Percentiles rank a stretch among this genome's conserved stretches.
phyloP scores from a whole-genome alignment of 2,797 vertebrate species.

The Ptychobarbus kaznakovi region DNA sequence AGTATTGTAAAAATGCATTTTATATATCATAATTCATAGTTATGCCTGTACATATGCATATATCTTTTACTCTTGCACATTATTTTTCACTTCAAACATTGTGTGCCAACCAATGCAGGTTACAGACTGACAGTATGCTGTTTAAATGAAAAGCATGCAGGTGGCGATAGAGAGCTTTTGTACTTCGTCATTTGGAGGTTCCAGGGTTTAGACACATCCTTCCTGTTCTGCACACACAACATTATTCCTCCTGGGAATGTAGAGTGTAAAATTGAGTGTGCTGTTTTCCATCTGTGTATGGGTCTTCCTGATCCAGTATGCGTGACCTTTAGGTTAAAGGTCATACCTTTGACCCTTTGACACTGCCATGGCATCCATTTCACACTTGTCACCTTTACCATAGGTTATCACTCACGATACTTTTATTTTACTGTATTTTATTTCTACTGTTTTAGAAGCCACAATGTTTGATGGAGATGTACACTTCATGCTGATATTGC shows the following conservation, averaged over 20 bases:
- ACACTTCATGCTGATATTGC: neutral
- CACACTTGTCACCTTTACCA: constrained; percentile 7
- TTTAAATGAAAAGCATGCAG: neutral
- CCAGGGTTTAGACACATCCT: constrained; percentile 22
- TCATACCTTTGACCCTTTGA: constrained; percentile 24
- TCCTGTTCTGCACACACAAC: constrained; percentile 8
- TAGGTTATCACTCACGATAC: neutral
- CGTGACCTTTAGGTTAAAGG: constrained; percentile 2
- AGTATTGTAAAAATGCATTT: neutral
- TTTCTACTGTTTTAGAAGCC: neutral
- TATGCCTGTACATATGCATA: neutral
- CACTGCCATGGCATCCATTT: constrained; percentile 21
- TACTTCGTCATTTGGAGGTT: neutral
- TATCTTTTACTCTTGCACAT: neutral
- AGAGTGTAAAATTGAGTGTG: constrained; percentile 4
- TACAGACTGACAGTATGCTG: neutral
- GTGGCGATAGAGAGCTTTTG: constrained; percentile 15
- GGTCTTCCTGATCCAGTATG: constrained; percentile 10
- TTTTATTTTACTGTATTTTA: neutral
- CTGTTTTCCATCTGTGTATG: neutral
- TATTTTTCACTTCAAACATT: constrained; percentile 10
- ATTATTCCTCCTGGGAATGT: constrained; percentile 13
- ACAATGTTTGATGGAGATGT: neutral
- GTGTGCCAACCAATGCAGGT: neutral
- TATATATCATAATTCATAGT: neutral